phyloP scores from a whole-genome alignment of 2,888 invertebrate genomes.

The Pomacea canaliculata region DNA sequence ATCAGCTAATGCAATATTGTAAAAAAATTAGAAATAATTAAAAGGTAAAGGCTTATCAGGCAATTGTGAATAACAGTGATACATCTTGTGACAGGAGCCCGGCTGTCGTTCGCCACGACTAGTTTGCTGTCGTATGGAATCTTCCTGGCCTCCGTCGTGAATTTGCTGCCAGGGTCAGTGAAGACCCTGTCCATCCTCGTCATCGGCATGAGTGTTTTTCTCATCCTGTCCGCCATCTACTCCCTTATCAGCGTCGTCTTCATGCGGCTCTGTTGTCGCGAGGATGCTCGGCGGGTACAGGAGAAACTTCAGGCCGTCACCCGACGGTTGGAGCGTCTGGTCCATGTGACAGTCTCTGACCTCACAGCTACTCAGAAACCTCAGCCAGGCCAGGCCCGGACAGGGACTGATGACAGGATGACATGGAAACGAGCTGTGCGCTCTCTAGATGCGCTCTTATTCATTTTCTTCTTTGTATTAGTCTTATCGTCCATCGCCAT shows the following conservation, averaged over 20 bases:
- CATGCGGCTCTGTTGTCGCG: slow-evolving; percentile 15
- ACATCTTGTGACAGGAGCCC: slow-evolving; percentile 5
- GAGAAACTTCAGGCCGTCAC: neutral
- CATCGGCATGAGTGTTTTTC: slow-evolving; percentile 14
- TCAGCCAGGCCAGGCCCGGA: too few relatives aligned
- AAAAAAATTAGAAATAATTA: too few relatives aligned
- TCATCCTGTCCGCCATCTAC: slow-evolving; percentile 20
- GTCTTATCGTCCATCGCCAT: neutral
- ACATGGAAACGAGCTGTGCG: slow-evolving; percentile 18
- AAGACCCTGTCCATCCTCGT: slow-evolving; percentile 20
- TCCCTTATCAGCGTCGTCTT: slow-evolving; percentile 15
- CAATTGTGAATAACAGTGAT: too few relatives aligned
- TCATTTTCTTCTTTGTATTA: slow-evolving; percentile 7
- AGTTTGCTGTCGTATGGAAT: slow-evolving; percentile 20
- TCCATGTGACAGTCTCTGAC: neutral
- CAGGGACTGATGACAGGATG: neutral
- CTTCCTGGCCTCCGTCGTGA: slow-evolving; percentile 23
- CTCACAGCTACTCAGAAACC: too few relatives aligned
- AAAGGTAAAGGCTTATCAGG: neutral
- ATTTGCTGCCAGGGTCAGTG: slow-evolving; percentile 18
- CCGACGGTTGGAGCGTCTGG: slow-evolving; percentile 10
- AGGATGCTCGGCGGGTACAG: slow-evolving; percentile 9
- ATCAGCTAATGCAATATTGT: too few relatives aligned
- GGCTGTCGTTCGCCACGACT: slow-evolving; percentile 18
- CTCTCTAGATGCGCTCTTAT: slow-evolving; percentile 15